A percentile compares a stretch with the other conserved stretches of the same genome.
phyloP scores from a whole-genome alignment of 2,113 vertebrate genomes.

The Eclectus roratus region DNA sequence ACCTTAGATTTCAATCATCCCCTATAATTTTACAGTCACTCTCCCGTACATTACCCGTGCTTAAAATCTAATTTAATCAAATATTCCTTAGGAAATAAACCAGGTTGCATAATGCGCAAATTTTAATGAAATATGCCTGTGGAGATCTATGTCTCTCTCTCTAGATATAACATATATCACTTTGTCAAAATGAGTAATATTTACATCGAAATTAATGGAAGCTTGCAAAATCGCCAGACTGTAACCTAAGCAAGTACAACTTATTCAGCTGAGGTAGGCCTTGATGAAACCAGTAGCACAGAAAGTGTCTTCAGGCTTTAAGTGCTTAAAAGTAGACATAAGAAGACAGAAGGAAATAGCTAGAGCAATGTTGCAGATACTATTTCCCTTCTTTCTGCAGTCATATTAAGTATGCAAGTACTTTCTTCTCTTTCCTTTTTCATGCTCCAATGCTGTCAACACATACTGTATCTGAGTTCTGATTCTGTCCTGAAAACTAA shows the following conservation, averaged over 20 bases:
- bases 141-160: not conserved
- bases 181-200: not conserved
- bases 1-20: not conserved
- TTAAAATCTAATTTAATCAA: slow-evolving; percentile 7
- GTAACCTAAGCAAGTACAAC: not conserved
- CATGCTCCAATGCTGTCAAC: not conserved
- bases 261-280: not conserved
- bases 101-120: not conserved
- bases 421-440: not conserved
- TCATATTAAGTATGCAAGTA: not conserved
- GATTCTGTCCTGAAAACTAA: not conserved
- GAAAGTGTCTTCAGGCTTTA: not conserved
- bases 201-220: slow-evolving; percentile 27
- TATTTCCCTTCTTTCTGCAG: not conserved
- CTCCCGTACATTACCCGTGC: not conserved
- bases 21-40: not conserved
- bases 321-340: not conserved
- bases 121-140: not conserved
- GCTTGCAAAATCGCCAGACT: not conserved
- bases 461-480: not conserved
- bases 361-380: not conserved
- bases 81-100: not conserved
- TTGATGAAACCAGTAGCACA: not conserved
- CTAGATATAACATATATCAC: not conserved
- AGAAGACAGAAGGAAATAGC: not conserved